Conservation (phyloP, 64 coral and sea anemone species). For the Acropora yongei region DNA sequence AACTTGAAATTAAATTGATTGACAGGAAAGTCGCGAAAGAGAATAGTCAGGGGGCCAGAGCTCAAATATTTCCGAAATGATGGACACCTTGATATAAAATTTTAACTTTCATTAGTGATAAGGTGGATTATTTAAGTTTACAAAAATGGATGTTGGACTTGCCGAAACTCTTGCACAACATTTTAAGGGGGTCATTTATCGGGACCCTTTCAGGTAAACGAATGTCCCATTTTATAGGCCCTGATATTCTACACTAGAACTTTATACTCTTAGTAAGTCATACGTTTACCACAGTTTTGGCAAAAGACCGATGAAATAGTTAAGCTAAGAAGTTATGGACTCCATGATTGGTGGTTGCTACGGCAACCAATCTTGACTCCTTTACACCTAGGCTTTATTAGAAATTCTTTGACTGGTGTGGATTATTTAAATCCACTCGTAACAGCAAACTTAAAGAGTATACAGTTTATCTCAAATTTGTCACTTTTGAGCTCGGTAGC, state of each 20-base stretch:
- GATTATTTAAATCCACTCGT: not conserved
- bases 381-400: not conserved
- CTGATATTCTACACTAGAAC: conserved; percentile 21
- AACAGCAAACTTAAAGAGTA: not conserved
- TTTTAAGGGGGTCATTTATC: conserved; percentile 5
- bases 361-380: conserved; percentile 13
- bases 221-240: conserved; percentile 14
- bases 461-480: not conserved
- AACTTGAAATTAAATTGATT: no score
- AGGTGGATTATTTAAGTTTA: not conserved
- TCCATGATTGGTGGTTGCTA: conserved; percentile 8
- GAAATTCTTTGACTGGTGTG: not conserved
- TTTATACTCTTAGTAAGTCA: conserved; percentile 16
- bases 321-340: conserved; percentile 10
- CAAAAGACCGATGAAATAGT: conserved; percentile 17
- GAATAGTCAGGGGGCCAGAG: conserved; percentile 1
- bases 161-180: conserved; percentile 9
- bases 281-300: conserved; percentile 14
- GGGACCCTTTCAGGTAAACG: not conserved
- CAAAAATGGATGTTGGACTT: conserved; percentile 13
- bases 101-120: not conserved
- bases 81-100: conserved; percentile 1
- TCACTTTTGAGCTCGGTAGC: not conserved
- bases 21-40: no score
- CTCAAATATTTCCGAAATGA: not conserved